Base-by-base conservation (phyloP, 2,113 vertebrate genomes). In the Tragelaphus imberbis region DNA sequence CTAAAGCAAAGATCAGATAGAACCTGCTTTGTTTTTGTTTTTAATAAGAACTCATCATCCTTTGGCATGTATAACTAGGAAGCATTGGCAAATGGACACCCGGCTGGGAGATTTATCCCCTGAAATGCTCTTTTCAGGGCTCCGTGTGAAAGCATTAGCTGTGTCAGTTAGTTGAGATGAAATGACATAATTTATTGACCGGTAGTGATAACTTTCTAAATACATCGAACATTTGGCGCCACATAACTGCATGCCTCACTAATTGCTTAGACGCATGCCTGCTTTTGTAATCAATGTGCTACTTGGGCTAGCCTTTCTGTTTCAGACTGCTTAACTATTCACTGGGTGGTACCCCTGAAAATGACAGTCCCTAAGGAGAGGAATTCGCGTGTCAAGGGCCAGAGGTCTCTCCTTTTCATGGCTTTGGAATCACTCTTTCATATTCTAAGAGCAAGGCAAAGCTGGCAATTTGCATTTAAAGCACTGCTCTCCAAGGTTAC, bases 391-490 rank as follows among this genome's bases (percentile, higher is more conserved):
- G 96, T 98, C 97, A 97, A 98, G 98, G 99, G 98, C 98, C 98
- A 98, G 97, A 98, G 98, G 98, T 98, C 98, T 98, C 95, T 97
- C 44, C 98, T 98, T 98, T 98, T 97, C 97, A 96, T 97, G 95
- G 97, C 97, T 97, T 98, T 98, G 97, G 97, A 98, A 99, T 99
- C 5, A 23, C 81, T 98, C 96, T 98, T 99, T 99, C 98, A 98
- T 98, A 98, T 98, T 98, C 98, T 98, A 61, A 95, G 97, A 97
- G 98, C 98, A 97, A 98, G 98, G 98, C 97, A 98, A 98, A 98
- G 95, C 98, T 96, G 93, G 96, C 94, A 96, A 99, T 99, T 99
- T 99, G 96, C 98, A 99, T 99, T 98, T 98, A 98, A 98, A 99
- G 91, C 85, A 94, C 85, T 7, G 16, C 91, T 98, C 97, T 98